Conservation (phyloP, 2,113 vertebrate genomes). For the Plecotus auritus region DNA sequence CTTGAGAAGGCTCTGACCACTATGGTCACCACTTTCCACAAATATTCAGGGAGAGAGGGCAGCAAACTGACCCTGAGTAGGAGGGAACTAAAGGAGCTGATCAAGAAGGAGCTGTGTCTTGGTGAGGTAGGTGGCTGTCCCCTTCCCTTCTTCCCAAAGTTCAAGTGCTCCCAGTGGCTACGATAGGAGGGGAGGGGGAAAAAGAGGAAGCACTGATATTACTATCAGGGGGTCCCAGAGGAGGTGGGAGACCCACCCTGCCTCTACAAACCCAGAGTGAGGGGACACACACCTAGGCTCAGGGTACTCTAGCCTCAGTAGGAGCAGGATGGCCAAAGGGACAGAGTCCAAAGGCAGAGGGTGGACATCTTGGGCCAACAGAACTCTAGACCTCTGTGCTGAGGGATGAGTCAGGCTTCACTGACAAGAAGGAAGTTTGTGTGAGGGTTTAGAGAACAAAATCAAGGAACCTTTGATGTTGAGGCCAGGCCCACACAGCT, state of each 20-base stretch:
- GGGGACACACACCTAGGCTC: background rate
- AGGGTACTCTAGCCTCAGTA: background rate
- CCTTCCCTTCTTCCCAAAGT: background rate
- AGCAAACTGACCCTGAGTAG: conserved; percentile 88
- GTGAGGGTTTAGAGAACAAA: background rate
- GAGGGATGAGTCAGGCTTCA: background rate
- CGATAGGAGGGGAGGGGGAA: too few relatives aligned
- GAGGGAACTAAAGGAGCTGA: conserved; percentile 87
- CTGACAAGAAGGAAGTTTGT: background rate
- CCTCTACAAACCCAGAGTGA: background rate
- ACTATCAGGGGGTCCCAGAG: background rate
- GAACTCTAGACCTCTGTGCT: too few relatives aligned
- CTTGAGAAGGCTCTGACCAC: conserved; percentile 84
- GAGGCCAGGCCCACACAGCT: background rate
- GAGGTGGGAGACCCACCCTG: background rate
- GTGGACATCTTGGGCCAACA: background rate
- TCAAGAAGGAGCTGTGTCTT: conserved; percentile 76
- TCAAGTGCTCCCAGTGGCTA: background rate
- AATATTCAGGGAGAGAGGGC: conserved; percentile 88
- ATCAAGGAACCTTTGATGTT: background rate
- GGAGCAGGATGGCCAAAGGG: background rate
- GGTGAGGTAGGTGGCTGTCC: conserved; percentile 75
- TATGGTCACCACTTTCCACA: conserved; percentile 90
- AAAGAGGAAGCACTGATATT: background rate
- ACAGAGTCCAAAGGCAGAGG: background rate